phyloP scores from a whole-genome alignment of 37 sponge, comb jelly and placozoan species.

The Corticium candelabrum region DNA sequence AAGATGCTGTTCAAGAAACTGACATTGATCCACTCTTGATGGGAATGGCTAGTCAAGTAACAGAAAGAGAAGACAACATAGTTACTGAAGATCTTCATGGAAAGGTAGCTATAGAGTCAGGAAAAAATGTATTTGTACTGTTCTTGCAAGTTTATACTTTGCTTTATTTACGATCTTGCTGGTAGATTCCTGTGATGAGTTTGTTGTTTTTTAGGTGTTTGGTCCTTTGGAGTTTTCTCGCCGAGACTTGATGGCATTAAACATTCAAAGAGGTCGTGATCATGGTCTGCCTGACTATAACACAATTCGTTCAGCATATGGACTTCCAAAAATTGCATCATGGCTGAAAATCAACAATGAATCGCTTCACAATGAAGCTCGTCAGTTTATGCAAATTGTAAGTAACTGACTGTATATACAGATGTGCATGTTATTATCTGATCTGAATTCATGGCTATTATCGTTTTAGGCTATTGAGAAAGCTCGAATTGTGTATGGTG shows the following conservation, averaged over 20 bases:
- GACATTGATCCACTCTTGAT: conserved; percentile 64
- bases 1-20: conserved; percentile 31
- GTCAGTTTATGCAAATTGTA: no score
- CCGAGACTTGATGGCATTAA: conserved; percentile 89
- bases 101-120: no score
- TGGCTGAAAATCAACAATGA: conserved; percentile 56
- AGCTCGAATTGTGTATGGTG: background rate
- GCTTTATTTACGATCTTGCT: no score
- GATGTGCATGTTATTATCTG: no score
- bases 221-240: conserved; percentile 79
- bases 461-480: background rate
- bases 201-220: conserved; percentile 34
- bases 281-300: conserved; percentile 90
- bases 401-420: no score
- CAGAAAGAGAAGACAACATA: conserved; percentile 84
- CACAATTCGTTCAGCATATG: conserved; percentile 63
- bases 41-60: conserved; percentile 72
- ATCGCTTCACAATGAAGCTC: background rate
- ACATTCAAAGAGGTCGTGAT: conserved; percentile 89
- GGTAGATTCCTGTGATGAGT: no score
- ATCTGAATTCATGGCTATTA: no score
- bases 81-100: conserved; percentile 84
- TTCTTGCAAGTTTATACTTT: no score
- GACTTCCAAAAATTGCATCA: conserved; percentile 23
- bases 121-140: no score